Percentiles rank a stretch among this genome's conserved stretches.
phyloP scores from a whole-genome alignment of 2,888 invertebrate genomes.

The Drosophila seclusa region DNA sequence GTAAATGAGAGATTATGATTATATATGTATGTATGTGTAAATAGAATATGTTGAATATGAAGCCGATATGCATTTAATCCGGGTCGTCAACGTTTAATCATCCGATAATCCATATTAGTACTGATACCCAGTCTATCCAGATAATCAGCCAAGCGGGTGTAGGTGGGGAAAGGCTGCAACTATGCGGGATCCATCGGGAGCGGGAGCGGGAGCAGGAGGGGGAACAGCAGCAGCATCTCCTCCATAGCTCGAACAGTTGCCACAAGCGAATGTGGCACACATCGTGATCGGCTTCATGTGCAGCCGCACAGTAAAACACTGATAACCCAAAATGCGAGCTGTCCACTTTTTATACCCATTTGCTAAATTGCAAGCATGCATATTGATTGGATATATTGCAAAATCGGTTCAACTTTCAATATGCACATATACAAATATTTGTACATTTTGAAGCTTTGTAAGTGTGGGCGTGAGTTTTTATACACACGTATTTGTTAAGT shows the following conservation, averaged over 20 bases:
- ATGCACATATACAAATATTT: neutral
- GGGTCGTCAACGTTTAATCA: conserved; percentile 21
- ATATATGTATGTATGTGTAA: neutral
- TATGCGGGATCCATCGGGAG: conserved; percentile 58
- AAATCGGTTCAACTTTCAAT: conserved; percentile 15
- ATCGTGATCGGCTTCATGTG: conserved; percentile 58
- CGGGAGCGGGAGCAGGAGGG: neutral
- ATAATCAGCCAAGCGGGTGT: conserved; percentile 32
- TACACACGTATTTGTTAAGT: neutral
- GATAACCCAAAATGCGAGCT: neutral
- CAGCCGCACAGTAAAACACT: conserved; percentile 11
- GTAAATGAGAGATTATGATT: conserved; percentile 6
- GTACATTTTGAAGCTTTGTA: neutral
- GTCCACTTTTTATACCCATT: conserved; percentile 23
- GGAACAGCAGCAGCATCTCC: conserved; percentile 24
- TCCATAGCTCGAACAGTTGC: conserved; percentile 45
- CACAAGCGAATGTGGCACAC: conserved; percentile 37
- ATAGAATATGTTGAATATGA: neutral
- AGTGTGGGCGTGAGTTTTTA: conserved; percentile 14
- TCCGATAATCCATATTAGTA: conserved; percentile 6
- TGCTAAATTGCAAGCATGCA: conserved; percentile 23
- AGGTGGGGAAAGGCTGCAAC: conserved; percentile 45
- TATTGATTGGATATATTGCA: conserved; percentile 3
- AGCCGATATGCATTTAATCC: neutral
- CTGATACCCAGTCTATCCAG: conserved; percentile 31